Base-by-base conservation (phyloP, 1,140 invertebrate genomes). In the Leptinotarsa undecemlineata region DNA sequence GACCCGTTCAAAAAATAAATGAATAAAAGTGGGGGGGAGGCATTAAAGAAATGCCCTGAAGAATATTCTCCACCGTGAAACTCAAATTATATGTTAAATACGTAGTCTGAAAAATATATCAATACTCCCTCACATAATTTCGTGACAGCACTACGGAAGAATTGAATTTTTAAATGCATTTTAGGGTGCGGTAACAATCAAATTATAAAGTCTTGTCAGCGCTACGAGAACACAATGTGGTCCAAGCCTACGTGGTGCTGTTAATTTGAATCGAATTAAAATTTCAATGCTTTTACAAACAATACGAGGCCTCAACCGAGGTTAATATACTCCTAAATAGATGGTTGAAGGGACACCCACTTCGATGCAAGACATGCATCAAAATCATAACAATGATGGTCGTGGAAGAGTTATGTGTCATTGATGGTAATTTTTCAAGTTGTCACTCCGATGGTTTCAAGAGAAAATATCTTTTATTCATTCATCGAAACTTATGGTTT, bases 181-280 rank as follows among this genome's bases (percentile, higher is more conserved):
- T 4, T 15, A 64, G 23, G 62, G 62, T 21, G 23, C 62, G 62
- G 19, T 26, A 64, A 64, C 62, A 64, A 20, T 64, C 62, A 26
- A 64, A 64, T 64, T 64, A 64, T 26, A 26, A 21, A 64, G 62
- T 64, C 62, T 64, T 64, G 62, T 64, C 62, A 64, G 62, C 62
- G 20, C 62, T 14, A 64, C 3, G 62, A n/a, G 62, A 64, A 64
- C 62, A 64, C 62, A 64, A 64, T 64, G 62, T 64, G 62, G 62
- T 64, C 19, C 62, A 64, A 64, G 23, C 62, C 62, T 64, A 64
- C 62, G 62, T 64, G 62, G 23, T 64, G 62, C 20, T 64, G 62
- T 64, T 64, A 64, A 64, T 64, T 64, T 26, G 62, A 64, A 64
- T 64, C 20, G 20, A 64, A 21, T 64, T 64, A 64, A 64, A 64